Conservation (phyloP, 2,797 vertebrate species). For the Crocidura indochinensis region DNA sequence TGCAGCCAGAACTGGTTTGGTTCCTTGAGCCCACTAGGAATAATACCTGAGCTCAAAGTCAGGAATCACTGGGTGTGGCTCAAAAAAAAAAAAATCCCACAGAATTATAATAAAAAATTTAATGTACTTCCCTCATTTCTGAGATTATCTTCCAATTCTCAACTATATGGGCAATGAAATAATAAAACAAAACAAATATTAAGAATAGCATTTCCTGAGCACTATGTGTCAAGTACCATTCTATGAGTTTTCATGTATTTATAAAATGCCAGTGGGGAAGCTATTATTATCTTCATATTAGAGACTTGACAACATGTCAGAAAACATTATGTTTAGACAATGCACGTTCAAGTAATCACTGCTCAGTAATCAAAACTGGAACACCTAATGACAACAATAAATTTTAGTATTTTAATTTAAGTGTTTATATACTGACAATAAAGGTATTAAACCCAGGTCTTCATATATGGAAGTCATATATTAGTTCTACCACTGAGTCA, state of each 20-base stretch:
- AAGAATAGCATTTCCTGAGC: not conserved
- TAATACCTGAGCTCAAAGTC: too few species aligned
- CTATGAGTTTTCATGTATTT: slow-evolving; percentile 47
- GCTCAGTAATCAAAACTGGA: slow-evolving; percentile 46
- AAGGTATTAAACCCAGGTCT: too few species aligned
- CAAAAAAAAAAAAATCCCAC: too few species aligned
- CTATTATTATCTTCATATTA: not conserved
- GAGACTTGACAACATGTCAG: not conserved
- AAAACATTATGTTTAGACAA: slow-evolving; percentile 17
- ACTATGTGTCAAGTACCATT: not conserved
- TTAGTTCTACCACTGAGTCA: too few species aligned
- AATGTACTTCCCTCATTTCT: not conserved
- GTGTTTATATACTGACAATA: too few species aligned
- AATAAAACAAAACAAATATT: not conserved
- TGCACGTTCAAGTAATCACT: not conserved
- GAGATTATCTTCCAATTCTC: not conserved
- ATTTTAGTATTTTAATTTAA: too few species aligned
- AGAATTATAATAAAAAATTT: too few species aligned
- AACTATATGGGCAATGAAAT: slow-evolving; percentile 17
- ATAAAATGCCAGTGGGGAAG: not conserved
- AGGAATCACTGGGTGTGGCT: too few species aligned
- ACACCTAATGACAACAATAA: not conserved
- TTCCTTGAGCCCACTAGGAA: too few species aligned
- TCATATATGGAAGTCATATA: too few species aligned
- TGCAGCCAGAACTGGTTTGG: too few species aligned